These are phyloP conservation scores for Lepidurus apus DNA, from an alignment of 1,140 invertebrate species.

Conservation along the genomic window DNA sequence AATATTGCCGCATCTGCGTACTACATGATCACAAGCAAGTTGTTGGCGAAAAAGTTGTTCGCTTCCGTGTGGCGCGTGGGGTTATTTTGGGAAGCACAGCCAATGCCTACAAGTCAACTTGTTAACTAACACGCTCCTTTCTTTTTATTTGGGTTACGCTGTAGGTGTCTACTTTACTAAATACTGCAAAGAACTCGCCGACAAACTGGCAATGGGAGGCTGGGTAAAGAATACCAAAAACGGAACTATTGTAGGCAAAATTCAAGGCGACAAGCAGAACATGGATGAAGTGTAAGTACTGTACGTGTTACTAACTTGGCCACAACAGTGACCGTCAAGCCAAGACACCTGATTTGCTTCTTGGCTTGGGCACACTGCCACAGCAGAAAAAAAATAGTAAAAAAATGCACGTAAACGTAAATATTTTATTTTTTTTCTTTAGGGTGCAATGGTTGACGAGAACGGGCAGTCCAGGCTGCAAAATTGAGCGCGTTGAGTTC, in stretches of 20 bases:
- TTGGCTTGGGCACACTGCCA: neutral
- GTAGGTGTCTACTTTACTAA: slow-evolving; percentile 80
- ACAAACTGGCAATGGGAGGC: slow-evolving; percentile 65
- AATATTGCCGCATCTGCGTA: neutral
- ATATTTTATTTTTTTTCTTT: slow-evolving; percentile 42
- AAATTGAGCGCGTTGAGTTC: slow-evolving; percentile 74
- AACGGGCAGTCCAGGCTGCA: slow-evolving; percentile 73
- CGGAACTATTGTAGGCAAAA: slow-evolving; percentile 77
- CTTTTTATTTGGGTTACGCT: slow-evolving; percentile 39
- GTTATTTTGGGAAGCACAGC: neutral
- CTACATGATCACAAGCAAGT: slow-evolving; percentile 19
- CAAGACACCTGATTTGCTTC: slow-evolving; percentile 23
- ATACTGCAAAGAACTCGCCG: slow-evolving; percentile 71
- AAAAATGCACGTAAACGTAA: neutral
- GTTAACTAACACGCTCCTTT: slow-evolving; percentile 5
- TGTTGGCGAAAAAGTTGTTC: neutral
- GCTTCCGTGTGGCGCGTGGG: neutral
- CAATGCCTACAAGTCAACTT: neutral
- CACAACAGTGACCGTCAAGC: neutral
- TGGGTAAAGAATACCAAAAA: slow-evolving; percentile 86
- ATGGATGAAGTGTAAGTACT: slow-evolving; percentile 76
- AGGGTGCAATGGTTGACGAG: slow-evolving; percentile 77
- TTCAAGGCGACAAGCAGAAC: slow-evolving; percentile 70
- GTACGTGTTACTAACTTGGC: neutral
- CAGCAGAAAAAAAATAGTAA: neutral